Percentiles rank a stretch among this genome's conserved stretches.
Evolutionary conservation across 1,140 invertebrate genomes (phyloP).

Genomic region (Drosophila tristis): DNA sequence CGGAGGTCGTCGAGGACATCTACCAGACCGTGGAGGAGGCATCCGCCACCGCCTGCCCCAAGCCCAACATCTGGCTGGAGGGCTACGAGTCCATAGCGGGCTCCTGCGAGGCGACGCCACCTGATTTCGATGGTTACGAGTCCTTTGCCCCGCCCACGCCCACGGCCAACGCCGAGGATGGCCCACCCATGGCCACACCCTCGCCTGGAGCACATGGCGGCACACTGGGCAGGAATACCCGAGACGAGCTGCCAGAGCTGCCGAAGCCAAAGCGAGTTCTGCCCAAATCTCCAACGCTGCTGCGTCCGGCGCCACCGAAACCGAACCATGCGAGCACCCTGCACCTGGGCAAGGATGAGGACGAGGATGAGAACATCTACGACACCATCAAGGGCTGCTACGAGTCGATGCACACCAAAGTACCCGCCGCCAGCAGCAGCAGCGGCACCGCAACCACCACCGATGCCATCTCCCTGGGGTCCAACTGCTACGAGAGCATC

Average conservation of each 20-base stretch:
- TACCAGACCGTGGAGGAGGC: constrained; percentile 76
- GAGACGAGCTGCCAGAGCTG: constrained; percentile 71
- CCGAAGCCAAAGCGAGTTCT: constrained; percentile 76
- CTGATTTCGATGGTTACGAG: constrained; percentile 69
- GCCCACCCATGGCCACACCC: constrained; percentile 22
- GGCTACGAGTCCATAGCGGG: constrained; percentile 79
- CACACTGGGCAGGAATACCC: constrained; percentile 69
- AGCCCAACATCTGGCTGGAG: constrained; percentile 56
- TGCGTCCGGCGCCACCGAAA: constrained; percentile 59
- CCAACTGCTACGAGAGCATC: constrained; percentile 87
- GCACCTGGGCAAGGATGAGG: constrained; percentile 45
- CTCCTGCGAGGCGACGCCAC: constrained; percentile 41
- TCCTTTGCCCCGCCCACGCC: constrained; percentile 44
- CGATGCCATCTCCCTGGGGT: constrained; percentile 83
- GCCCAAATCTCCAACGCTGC: constrained; percentile 49
- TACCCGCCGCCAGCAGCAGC: constrained; percentile 6
- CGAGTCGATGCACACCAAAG: constrained; percentile 64
- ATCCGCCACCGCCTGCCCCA: constrained; percentile 6
- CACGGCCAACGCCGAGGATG: constrained; percentile 7
- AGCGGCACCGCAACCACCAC: constrained; percentile 23
- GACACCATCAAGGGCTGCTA: constrained; percentile 86
- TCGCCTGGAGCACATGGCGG: constrained; percentile 12
- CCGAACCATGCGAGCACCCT: constrained; percentile 9
- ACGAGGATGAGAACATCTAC: constrained; percentile 86
- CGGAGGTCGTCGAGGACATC: constrained; percentile 58